Conservation (phyloP, 2,797 vertebrate species). For the Sebastes steindachneri region DNA sequence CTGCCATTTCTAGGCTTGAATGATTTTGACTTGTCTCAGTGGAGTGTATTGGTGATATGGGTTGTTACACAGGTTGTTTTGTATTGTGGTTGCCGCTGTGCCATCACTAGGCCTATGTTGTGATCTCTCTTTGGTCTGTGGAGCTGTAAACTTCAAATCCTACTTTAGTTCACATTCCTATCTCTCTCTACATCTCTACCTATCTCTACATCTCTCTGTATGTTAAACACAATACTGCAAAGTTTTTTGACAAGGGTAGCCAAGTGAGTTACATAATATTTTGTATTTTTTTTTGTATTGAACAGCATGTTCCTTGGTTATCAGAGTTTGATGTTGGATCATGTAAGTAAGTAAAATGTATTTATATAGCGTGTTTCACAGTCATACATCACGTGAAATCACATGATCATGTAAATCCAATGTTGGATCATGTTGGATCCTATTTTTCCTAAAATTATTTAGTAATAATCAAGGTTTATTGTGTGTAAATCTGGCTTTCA, state of each 20-base stretch:
- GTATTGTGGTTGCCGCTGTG: background rate
- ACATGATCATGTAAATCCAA: no score
- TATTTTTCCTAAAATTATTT: background rate
- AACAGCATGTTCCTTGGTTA: background rate
- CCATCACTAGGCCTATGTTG: background rate
- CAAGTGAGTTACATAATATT: background rate
- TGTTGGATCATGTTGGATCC: no score
- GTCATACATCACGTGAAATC: no score
- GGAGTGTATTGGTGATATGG: background rate
- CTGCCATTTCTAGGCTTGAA: background rate
- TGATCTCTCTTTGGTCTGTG: background rate
- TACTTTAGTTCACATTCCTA: background rate
- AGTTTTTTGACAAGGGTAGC: background rate
- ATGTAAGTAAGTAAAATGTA: no score
- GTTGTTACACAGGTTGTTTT: slow-evolving; percentile 3
- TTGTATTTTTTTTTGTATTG: background rate
- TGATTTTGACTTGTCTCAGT: background rate
- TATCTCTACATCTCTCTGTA: background rate
- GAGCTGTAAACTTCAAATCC: background rate
- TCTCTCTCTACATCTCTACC: no score
- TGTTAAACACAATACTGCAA: background rate
- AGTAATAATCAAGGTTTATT: background rate
- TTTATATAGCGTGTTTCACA: no score
- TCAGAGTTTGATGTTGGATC: background rate
- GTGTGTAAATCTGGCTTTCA: slow-evolving; percentile 12